Percentiles rank a stretch among this genome's conserved stretches.
phyloP scores from a whole-genome alignment of 2,888 invertebrate genomes.

The Troides helena region DNA sequence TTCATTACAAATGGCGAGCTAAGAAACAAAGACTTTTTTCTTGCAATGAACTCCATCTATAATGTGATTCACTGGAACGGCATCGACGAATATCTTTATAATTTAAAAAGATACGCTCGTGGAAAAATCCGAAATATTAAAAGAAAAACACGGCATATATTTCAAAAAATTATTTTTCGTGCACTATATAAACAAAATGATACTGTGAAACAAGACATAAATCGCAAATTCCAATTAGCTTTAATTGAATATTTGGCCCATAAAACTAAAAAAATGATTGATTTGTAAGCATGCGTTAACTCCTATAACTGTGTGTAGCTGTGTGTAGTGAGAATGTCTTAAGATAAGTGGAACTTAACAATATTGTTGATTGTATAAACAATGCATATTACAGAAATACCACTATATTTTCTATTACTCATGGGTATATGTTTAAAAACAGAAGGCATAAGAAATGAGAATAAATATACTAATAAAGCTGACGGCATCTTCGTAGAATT shows the following conservation, averaged over 20 bases:
- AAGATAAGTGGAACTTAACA: not conserved
- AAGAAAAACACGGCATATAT: constrained; percentile 44
- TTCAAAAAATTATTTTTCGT: constrained; percentile 46
- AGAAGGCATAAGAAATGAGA: not conserved
- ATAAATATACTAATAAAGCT: constrained; percentile 18
- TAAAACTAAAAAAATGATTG: constrained; percentile 32
- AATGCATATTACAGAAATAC: constrained; percentile 12
- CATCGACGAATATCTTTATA: constrained; percentile 57
- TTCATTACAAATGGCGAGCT: constrained; percentile 44
- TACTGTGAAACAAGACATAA: constrained; percentile 39
- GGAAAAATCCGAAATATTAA: constrained; percentile 41
- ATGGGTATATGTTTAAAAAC: not conserved
- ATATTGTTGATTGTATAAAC: not conserved
- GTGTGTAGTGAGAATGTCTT: too few relatives aligned
- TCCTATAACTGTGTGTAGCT: not conserved
- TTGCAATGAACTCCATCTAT: constrained; percentile 51
- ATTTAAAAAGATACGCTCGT: constrained; percentile 48
- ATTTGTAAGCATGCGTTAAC: constrained; percentile 23
- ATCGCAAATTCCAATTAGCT: constrained; percentile 49
- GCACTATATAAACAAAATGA: constrained; percentile 42
- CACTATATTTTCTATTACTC: not conserved
- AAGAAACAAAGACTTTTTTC: constrained; percentile 46
- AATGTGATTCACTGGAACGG: constrained; percentile 39
- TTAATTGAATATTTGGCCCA: constrained; percentile 48
- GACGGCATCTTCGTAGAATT: constrained; percentile 54